phyloP scores from a whole-genome alignment of 2,888 invertebrate species.

The Heteropelma amictum region DNA sequence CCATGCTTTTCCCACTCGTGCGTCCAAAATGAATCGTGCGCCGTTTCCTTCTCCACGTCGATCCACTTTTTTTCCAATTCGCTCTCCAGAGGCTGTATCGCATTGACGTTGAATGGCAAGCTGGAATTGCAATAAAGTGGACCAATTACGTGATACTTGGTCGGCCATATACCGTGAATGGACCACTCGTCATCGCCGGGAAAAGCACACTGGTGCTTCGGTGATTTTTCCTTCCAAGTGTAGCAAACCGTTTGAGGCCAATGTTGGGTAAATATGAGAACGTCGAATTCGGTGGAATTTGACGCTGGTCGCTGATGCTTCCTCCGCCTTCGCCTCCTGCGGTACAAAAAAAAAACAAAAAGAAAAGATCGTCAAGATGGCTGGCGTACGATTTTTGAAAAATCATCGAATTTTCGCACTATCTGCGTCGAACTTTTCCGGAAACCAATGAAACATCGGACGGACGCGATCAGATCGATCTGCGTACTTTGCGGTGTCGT shows the following conservation, averaged over 20 bases:
- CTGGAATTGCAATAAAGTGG: slow-evolving; percentile 86
- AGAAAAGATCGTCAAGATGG: too few relatives aligned
- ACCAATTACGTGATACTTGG: slow-evolving; percentile 83
- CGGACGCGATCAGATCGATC: too few relatives aligned
- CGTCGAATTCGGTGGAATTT: slow-evolving; percentile 82
- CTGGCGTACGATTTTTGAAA: too few relatives aligned
- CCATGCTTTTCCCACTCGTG: slow-evolving; percentile 93
- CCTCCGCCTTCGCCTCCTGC: slow-evolving; percentile 14
- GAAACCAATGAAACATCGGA: too few relatives aligned
- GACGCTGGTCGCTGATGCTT: slow-evolving; percentile 13
- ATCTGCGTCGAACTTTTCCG: too few relatives aligned
- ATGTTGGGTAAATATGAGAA: slow-evolving; percentile 88
- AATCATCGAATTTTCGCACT: too few relatives aligned
- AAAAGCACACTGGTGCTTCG: slow-evolving; percentile 82
- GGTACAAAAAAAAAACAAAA: not conserved
- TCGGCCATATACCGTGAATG: slow-evolving; percentile 92
- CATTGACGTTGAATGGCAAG: slow-evolving; percentile 82
- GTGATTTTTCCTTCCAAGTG: slow-evolving; percentile 83
- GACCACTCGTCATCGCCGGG: slow-evolving; percentile 85
- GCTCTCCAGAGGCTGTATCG: slow-evolving; percentile 81
- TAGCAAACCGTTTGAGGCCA: slow-evolving; percentile 88
- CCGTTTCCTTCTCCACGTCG: slow-evolving; percentile 82
- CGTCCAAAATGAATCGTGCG: slow-evolving; percentile 84
- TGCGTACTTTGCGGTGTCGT: too few relatives aligned
- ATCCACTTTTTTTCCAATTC: slow-evolving; percentile 84